phyloP scores from a whole-genome alignment of 2,888 invertebrate species.

The Cryptus viduatorius region DNA sequence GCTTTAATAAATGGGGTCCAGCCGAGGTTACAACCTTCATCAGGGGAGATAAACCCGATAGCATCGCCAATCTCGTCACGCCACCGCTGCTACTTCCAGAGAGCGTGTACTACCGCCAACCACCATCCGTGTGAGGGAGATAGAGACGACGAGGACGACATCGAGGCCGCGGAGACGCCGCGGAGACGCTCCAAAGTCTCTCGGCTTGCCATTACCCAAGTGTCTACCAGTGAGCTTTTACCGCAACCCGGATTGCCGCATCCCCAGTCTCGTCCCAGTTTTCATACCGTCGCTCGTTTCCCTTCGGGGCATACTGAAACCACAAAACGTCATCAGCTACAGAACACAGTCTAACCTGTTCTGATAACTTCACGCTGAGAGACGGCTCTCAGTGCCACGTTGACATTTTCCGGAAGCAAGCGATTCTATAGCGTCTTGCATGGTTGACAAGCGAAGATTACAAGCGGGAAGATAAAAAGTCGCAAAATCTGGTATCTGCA shows the following conservation, averaged over 20 bases:
- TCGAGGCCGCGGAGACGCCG: conserved; percentile 30
- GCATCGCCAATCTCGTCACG: conserved; percentile 81
- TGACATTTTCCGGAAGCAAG: conserved; percentile 22
- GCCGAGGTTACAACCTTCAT: conserved; percentile 82
- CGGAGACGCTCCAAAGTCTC: conserved; percentile 34
- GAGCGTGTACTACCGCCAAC: conserved; percentile 26
- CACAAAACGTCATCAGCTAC: conserved; percentile 53
- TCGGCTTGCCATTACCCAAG: conserved; percentile 57
- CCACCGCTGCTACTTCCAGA: conserved; percentile 68
- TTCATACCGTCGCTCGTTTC: conserved; percentile 27
- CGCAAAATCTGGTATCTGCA: neutral
- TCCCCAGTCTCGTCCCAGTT: conserved; percentile 49
- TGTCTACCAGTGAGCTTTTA: conserved; percentile 60
- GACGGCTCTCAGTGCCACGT: neutral
- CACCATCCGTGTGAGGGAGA: conserved; percentile 7
- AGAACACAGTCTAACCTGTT: conserved; percentile 28
- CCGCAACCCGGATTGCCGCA: conserved; percentile 59
- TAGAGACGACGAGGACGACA: conserved; percentile 35
- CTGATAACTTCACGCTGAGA: conserved; percentile 50
- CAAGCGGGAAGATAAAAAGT: conserved; percentile 1
- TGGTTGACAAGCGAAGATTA: conserved; percentile 9
- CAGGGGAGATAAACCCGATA: conserved; percentile 81
- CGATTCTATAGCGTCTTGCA: conserved; percentile 3
- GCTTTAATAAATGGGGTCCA: conserved; percentile 81
- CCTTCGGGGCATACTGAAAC: conserved; percentile 43